Evolutionary conservation across 2,797 vertebrate species (phyloP), one percentile per base, ranked within the genome.

Genomic region (Centroberyx gerrardi): DNA sequence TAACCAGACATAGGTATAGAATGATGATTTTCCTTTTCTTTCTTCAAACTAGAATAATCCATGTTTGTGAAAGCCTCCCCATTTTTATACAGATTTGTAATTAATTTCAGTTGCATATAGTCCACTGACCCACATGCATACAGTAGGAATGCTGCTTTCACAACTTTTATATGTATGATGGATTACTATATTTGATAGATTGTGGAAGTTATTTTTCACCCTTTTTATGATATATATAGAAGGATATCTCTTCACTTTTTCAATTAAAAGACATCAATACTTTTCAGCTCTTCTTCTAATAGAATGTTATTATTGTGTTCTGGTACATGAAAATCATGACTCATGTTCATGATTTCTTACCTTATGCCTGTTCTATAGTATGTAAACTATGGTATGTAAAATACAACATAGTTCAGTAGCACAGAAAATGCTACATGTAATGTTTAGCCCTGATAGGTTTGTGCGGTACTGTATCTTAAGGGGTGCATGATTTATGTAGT

Each of bases 1-100:
- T 78, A 59, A 64, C 18, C 38, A 51, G 61, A 65, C n/a, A 49
- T 61, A 76, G 78, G 64, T 56, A 61, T 8, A 59, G 7, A 64
- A 28, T 5, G 10, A 40, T 53, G 18, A 8, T 12, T 72, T 76
- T 62, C 12, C 67, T 63, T 69, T 53, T 51, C 3, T 49, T 10
- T 48, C 8, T 54, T 51, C 8, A 48, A 77, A 61, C n/a, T 18
- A 52, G 22, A 80, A 74, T 51, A 59, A 70, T 4, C 8, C 27
- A 62, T 46, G 18, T 8, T 53, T 29, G 46, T 22, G 12, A 60
- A 62, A 75, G 40, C 3, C 38, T 40, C 38, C 1, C 33, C 6
- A 3, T 42, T 42, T 42, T 13, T 42, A 2, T 2, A 42, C 12
- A 42, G 40, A 42, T 42, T 42, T 42, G 10, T 10, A 42, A 42